Percentiles rank a stretch among this genome's conserved stretches.
Conservation (phyloP, 35 echinoderm and acorn worm genomes). For the Chiridota heheva region DNA sequence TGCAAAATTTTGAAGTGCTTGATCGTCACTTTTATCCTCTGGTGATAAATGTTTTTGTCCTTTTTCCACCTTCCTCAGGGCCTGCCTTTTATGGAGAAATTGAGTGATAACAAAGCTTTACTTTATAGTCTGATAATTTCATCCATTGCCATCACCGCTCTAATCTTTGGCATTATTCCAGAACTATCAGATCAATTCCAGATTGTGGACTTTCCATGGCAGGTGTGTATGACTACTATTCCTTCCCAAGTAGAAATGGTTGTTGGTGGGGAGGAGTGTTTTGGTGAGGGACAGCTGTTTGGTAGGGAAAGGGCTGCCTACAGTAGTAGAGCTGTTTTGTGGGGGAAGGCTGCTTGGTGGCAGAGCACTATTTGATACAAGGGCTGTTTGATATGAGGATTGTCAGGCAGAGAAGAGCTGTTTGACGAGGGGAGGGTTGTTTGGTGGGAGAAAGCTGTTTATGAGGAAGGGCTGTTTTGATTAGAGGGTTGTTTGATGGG, state of each 20-base stretch:
- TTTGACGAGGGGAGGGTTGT: too few relatives aligned
- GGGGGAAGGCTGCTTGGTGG: neutral
- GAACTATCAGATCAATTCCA: slow-evolving; percentile 89
- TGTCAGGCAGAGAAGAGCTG: neutral
- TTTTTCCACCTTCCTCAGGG: slow-evolving; percentile 52
- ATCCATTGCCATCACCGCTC: slow-evolving; percentile 43
- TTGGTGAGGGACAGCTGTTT: neutral
- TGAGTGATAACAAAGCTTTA: slow-evolving; percentile 90
- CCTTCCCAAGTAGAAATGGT: neutral
- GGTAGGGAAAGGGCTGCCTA: neutral
- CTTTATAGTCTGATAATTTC: slow-evolving; percentile 86
- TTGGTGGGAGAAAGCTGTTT: too few relatives aligned
- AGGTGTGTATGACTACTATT: slow-evolving; percentile 43
- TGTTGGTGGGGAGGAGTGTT: neutral
- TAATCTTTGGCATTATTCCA: slow-evolving; percentile 71
- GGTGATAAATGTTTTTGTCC: neutral
- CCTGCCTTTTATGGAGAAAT: slow-evolving; percentile 94
- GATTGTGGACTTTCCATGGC: slow-evolving; percentile 80
- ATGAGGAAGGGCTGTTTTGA: too few relatives aligned
- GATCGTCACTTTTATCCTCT: neutral
- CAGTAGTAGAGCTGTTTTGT: neutral
- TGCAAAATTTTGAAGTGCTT: neutral
- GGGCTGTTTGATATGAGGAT: neutral
- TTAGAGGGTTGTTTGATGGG: too few relatives aligned
- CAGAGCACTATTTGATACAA: neutral